phyloP scores from a whole-genome alignment of 2,888 invertebrate species.

The Tridacna gigas region DNA sequence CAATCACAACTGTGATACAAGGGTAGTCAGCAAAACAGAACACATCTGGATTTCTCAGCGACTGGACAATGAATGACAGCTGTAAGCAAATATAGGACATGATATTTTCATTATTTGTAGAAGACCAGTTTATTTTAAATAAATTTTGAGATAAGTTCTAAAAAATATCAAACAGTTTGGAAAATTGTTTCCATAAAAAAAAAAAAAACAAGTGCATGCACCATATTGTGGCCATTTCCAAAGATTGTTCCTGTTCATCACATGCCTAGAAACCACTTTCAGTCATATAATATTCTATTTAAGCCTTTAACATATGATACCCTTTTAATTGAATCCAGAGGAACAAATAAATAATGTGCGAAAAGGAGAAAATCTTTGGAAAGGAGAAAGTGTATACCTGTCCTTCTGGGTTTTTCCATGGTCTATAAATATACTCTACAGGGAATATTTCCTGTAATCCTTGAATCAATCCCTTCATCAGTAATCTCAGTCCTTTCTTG shows the following conservation, averaged over 20 bases:
- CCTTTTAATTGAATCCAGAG: no score
- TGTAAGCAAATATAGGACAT: constrained; percentile 70
- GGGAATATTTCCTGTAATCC: constrained; percentile 89
- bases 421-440: constrained; percentile 91
- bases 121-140: background rate
- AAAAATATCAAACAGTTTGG: no score
- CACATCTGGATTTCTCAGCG: constrained; percentile 95
- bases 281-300: no score
- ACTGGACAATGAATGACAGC: constrained; percentile 93
- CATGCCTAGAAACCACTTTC: no score
- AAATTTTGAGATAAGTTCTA: background rate
- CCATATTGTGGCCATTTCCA: no score
- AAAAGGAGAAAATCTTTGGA: no score
- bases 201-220: no score
- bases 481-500: constrained; percentile 92
- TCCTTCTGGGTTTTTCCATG: constrained; percentile 97
- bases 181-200: no score
- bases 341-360: no score
- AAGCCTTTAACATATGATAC: no score
- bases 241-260: no score
- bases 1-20: constrained; percentile 93
- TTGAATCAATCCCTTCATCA: constrained; percentile 92
- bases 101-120: background rate
- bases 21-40: constrained; percentile 97
- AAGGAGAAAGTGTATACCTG: constrained; percentile 85